phyloP scores from a whole-genome alignment of 2,888 invertebrate genomes.

The Drosophila sordidula region DNA sequence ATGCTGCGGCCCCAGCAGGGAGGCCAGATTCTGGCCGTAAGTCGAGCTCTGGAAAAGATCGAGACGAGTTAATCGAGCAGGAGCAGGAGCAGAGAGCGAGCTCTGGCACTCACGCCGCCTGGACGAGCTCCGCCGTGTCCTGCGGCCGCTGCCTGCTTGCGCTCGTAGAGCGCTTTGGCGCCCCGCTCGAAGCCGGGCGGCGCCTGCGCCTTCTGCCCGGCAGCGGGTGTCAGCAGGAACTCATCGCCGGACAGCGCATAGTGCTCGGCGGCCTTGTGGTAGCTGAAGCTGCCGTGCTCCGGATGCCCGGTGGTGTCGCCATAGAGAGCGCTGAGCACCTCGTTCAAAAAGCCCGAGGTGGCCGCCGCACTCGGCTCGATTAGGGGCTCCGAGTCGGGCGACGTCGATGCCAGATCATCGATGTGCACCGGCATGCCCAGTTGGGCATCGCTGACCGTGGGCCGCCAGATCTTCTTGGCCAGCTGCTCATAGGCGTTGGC shows the following conservation, averaged over 20 bases:
- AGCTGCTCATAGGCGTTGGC: conserved; percentile 42
- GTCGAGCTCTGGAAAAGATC: conserved; percentile 1
- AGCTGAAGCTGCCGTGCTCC: conserved; percentile 62
- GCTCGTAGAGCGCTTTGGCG: conserved; percentile 43
- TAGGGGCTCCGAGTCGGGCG: background rate
- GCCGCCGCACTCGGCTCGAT: background rate
- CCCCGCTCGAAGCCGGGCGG: conserved; percentile 55
- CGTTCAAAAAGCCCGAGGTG: conserved; percentile 40
- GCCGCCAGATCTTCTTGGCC: conserved; percentile 58
- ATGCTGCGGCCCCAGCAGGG: background rate
- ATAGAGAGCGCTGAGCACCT: conserved; percentile 77
- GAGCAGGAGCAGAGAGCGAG: too few species aligned
- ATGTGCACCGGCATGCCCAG: conserved; percentile 3
- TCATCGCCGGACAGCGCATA: conserved; percentile 77
- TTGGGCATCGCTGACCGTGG: conserved; percentile 27
- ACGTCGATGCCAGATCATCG: conserved; percentile 4
- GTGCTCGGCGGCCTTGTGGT: conserved; percentile 81
- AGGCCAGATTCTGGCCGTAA: background rate
- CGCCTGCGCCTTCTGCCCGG: conserved; percentile 7
- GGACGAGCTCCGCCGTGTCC: conserved; percentile 15
- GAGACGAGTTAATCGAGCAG: background rate
- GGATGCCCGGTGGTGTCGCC: conserved; percentile 72
- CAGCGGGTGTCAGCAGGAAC: conserved; percentile 24
- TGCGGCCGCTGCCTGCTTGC: conserved; percentile 18
- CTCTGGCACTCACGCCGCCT: conserved; percentile 35